Base-by-base conservation (phyloP, 2,888 invertebrate species). In the Drosophila koepferae region DNA sequence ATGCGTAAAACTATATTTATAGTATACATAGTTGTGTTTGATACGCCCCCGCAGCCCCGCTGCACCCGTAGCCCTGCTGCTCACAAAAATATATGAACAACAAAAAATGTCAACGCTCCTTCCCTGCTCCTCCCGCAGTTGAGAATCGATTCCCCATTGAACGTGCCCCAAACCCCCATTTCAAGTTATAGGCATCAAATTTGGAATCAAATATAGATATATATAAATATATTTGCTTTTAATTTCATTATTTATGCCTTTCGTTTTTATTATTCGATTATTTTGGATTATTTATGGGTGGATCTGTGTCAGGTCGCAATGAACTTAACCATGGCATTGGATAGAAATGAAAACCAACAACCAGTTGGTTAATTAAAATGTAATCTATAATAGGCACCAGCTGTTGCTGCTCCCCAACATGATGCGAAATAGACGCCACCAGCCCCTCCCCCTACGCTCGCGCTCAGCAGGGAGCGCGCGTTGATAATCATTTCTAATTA, bases 11-110 rank as follows among this genome's bases (percentile, higher is more conserved):
- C 55, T 55, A 55, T 41, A 55, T 55, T 44, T 60, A 44, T 73
- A 79, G 84, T 74, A 88, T 48, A n/a, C 8, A 73, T 85, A 90
- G 85, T 83, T 84, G 74, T 88, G 90, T 90, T 90, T 79, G 58
- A 77, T 73, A 71, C 72, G 77, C 20, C 72, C 72, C 67, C 61
- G 61, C 61, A 83, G 86, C 78, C 88, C 85, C 80, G 80, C 78
- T 74, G 89, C 78, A 74, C 79, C 69, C 38, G 59, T 77, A 85
- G 74, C 68, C 73, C 72, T 80, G 82, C 72, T 67, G 77, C 61
- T 76, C 71, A 71, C 66, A 16, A 44, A 43, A 63, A 61, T 43
- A 54, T 58, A 36, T 63, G 16, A 54, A 54, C 5, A 54, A 54
- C 5, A 38, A 54, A 34, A 16, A 12, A 51, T 61, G 63, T 58